Evolutionary conservation across 2,888 invertebrate species (phyloP), one percentile per base, ranked within the genome.

Genomic region (Arctia plantaginis): DNA sequence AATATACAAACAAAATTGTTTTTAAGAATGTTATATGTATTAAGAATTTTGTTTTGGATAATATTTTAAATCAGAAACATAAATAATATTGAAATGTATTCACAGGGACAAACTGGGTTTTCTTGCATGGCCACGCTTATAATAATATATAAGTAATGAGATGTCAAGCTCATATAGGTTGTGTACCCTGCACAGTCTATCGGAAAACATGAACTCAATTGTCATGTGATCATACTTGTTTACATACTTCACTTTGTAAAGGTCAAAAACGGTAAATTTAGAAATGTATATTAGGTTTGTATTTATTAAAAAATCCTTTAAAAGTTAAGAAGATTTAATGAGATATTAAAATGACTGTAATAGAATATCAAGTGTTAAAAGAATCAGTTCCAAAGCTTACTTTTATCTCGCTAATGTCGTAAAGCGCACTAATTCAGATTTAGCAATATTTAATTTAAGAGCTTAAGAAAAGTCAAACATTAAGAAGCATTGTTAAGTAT

Each of bases 381-480:
- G 62, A 59, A 30, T 62, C 30, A 30, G 62, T 62, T 62, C 18
- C 62, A 62, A 62, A 30, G 66, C 44, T 41, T 30, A 30, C 30
- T 30, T 44, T 67, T 3, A 67, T 67, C 27, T 10, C n/a, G 20
- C 18, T 44, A 20, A 67, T 30, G 47, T 44, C 30, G 18, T 47
- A 67, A 23, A 33, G 23, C 12, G 13, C 47, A 51, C 55, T 35
- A 55, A 69, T 77, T 71, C 66, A 69, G 65, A 71, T 74, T 67
- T 55, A 74, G 66, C 39, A 72, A 74, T 72, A 75, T 71, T 72
- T 76, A 72, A 73, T 68, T 76, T 73, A 71, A 80, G 72, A 77
- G 75, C 73, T 82, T 80, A 74, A 78, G 76, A 77, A 74, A 80
- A 86, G 77, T 84, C 78, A 84, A 89, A 87, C 80, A 82, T 85